These are phyloP conservation scores for Prolemur simus DNA, from an alignment of 2,113 vertebrate genomes.

Conservation along the genomic window DNA sequence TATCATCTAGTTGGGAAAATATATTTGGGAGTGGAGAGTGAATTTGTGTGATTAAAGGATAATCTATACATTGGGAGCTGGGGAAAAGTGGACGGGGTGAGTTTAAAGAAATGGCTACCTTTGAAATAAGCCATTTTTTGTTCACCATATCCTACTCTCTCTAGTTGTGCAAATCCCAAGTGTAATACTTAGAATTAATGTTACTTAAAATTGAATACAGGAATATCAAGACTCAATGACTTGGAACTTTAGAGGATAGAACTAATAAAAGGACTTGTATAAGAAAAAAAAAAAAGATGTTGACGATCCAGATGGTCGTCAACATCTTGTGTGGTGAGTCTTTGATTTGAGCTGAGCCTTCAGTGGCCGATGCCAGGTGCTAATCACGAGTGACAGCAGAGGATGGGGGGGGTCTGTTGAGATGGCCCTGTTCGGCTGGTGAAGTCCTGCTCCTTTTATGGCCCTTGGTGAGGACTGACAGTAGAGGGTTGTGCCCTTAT, in stretches of 20 bases:
- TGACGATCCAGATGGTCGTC: too few relatives aligned
- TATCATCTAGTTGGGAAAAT: neutral
- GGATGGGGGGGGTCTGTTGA: too few relatives aligned
- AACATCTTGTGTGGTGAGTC: too few relatives aligned
- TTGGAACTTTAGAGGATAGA: conserved; percentile 5
- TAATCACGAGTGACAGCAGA: too few relatives aligned
- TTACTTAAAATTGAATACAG: conserved; percentile 33
- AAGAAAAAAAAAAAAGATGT: too few relatives aligned
- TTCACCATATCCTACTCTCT: neutral
- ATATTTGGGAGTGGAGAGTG: neutral
- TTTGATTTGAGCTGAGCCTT: too few relatives aligned
- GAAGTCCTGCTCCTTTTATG: too few relatives aligned
- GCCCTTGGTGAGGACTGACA: too few relatives aligned
- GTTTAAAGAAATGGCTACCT: conserved; percentile 30
- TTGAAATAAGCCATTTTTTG: conserved; percentile 34
- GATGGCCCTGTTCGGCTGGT: too few relatives aligned
- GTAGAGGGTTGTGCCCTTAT: too few relatives aligned
- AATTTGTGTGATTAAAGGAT: conserved; percentile 26
- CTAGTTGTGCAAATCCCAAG: neutral
- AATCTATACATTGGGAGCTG: neutral
- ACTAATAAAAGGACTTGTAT: conserved; percentile 26
- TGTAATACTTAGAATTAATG: conserved; percentile 42
- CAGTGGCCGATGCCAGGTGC: too few relatives aligned
- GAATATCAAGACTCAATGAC: neutral
- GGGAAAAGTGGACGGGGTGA: neutral